Conservation (phyloP, 64 coral and sea anemone species). For the Montipora cactus region DNA sequence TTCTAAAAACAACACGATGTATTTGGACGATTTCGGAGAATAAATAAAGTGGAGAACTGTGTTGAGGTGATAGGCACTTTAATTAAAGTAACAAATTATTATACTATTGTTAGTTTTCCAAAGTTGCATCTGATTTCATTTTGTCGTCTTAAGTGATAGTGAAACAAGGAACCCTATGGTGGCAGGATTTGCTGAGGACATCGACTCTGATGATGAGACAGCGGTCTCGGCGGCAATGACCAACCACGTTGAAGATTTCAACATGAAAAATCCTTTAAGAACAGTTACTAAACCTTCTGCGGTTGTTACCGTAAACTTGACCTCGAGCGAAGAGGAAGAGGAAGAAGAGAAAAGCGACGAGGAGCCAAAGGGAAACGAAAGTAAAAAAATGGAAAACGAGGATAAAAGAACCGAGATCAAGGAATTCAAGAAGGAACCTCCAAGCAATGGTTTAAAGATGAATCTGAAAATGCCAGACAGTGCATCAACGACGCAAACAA, state of each 20-base stretch:
- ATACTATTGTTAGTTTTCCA: too few species aligned
- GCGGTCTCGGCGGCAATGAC: background rate
- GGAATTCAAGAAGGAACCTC: background rate
- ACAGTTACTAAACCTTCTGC: constrained; percentile 11
- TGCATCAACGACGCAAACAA: background rate
- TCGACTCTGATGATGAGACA: constrained; percentile 72
- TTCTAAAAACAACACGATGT: too few species aligned
- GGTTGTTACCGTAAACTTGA: constrained; percentile 55
- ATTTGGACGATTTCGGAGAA: too few species aligned
- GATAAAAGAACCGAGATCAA: constrained; percentile 32
- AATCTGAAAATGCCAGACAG: constrained; percentile 15
- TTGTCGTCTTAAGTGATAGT: constrained; percentile 54
- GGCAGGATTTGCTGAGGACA: constrained; percentile 84
- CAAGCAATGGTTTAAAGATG: background rate
- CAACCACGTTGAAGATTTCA: constrained; percentile 55
- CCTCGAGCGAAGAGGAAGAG: constrained; percentile 69
- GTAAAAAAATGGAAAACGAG: constrained; percentile 13
- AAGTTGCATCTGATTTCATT: background rate
- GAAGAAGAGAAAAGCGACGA: constrained; percentile 19
- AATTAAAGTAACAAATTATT: too few species aligned
- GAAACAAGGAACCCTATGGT: constrained; percentile 81
- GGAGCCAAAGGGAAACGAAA: background rate
- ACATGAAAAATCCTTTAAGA: background rate
- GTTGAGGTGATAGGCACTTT: too few species aligned
- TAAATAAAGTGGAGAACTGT: too few species aligned